Conservation (phyloP, 2,113 vertebrate species). For the Nannospalax galili region DNA sequence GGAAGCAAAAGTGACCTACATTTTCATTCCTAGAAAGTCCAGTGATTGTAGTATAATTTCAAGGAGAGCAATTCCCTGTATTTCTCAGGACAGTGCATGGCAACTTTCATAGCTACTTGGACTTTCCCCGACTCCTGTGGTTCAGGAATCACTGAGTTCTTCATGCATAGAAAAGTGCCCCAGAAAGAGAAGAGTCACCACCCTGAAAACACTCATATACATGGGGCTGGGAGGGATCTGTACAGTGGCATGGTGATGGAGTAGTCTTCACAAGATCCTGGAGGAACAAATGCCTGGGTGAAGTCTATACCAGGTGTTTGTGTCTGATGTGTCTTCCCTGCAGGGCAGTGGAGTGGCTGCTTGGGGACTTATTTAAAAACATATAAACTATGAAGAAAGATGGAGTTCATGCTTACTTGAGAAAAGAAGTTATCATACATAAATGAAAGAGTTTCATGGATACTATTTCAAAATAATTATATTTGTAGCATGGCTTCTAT, state of each 20-base stretch:
- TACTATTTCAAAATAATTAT: neutral
- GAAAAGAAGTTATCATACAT: neutral
- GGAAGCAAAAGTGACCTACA: neutral
- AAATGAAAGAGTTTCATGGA: neutral
- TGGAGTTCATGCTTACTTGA: no score
- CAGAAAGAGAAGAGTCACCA: neutral
- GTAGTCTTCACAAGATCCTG: neutral
- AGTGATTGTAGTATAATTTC: neutral
- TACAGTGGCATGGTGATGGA: neutral
- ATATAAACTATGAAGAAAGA: neutral
- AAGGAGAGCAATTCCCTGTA: neutral
- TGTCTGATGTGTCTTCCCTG: fast-evolving
- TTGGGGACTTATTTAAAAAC: neutral
- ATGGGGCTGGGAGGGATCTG: neutral
- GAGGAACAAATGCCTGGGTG: neutral
- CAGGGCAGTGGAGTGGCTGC: no score
- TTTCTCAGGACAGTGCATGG: no score
- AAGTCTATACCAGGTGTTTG: neutral
- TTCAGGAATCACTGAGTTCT: neutral
- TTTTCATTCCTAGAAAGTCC: neutral
- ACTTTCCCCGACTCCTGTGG: neutral
- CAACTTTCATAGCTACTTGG: neutral
- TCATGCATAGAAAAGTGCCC: neutral
- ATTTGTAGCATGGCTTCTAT: neutral
- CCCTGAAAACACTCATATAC: fast-evolving